phyloP scores from a whole-genome alignment of 2,113 vertebrate species.

The Opisthocomus hoazin region DNA sequence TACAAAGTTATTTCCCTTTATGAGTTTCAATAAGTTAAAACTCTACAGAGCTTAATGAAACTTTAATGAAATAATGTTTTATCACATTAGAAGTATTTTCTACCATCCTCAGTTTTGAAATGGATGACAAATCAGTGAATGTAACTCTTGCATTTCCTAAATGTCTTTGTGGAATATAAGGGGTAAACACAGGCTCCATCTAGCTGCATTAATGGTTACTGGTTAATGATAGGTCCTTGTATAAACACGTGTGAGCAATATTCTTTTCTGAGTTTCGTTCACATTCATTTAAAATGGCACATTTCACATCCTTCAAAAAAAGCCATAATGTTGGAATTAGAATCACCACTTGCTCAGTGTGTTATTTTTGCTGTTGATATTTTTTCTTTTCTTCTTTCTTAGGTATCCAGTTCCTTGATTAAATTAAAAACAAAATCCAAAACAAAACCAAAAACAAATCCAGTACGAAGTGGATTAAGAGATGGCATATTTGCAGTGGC shows the following conservation, averaged over 20 bases:
- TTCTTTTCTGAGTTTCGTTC: background rate
- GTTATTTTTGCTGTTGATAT: background rate
- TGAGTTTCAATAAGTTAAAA: background rate
- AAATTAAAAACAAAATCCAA: background rate
- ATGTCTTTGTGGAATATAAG: background rate
- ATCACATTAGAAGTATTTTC: background rate
- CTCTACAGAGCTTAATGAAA: background rate
- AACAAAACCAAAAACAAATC: background rate
- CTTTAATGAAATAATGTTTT: background rate
- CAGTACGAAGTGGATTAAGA: background rate
- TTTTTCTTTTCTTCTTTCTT: background rate
- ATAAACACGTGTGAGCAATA: background rate
- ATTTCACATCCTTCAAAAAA: background rate
- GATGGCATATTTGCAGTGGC: accelerated
- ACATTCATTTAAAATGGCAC: background rate
- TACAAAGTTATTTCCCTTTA: background rate
- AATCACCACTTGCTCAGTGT: background rate
- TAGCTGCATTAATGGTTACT: background rate
- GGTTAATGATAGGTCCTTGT: background rate
- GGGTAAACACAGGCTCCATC: background rate
- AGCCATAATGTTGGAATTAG: background rate
- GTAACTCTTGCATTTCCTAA: background rate
- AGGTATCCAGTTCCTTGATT: background rate
- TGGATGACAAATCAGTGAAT: background rate
- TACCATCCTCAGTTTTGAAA: background rate